Evolutionary conservation across 1,140 invertebrate species (phyloP).

Genomic region (Argopecten irradians): DNA sequence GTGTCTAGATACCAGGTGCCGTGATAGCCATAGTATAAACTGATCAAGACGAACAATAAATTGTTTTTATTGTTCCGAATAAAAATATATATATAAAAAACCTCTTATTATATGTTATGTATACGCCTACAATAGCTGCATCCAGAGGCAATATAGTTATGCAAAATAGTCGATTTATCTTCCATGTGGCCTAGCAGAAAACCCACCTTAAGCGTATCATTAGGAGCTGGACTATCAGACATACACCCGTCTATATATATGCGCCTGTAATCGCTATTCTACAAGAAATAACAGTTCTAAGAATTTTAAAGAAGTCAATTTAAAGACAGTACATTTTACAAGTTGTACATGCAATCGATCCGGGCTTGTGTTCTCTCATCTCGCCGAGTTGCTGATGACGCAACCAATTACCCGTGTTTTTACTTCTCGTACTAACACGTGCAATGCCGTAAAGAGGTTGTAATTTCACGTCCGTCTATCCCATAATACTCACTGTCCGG

Average conservation of each 20-base stretch:
- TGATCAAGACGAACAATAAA: no score
- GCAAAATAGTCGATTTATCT: background rate
- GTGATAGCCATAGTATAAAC: background rate
- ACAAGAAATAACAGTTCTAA: background rate
- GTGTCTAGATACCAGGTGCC: background rate
- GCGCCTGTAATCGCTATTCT: background rate
- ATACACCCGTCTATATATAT: background rate
- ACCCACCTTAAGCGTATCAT: background rate
- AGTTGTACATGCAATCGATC: background rate
- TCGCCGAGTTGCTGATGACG: background rate
- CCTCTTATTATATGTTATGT: background rate
- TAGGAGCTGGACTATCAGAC: background rate
- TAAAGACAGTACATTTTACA: background rate
- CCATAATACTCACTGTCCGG: constrained; percentile 7
- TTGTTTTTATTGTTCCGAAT: background rate
- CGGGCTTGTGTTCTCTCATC: background rate
- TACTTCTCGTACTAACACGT: background rate
- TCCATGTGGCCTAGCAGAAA: background rate
- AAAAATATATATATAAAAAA: no score
- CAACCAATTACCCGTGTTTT: constrained; percentile 14
- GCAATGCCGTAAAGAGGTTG: background rate
- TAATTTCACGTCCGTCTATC: constrained; percentile 4
- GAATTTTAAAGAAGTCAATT: constrained; percentile 10
- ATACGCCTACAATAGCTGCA: background rate
- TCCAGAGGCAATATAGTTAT: background rate